Conservation (phyloP, 1,140 invertebrate species). For the Eumaeus atala region DNA sequence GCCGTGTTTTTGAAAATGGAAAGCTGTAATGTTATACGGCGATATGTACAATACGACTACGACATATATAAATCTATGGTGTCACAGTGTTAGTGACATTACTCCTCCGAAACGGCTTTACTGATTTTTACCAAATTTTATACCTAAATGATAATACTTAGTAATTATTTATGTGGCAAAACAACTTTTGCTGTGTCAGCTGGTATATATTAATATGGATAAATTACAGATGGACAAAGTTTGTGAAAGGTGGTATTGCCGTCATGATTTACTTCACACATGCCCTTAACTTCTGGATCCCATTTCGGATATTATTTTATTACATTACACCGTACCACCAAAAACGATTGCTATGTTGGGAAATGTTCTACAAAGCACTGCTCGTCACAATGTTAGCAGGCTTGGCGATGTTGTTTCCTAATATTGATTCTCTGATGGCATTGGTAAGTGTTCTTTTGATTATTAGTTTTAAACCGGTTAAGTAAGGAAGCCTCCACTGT, state of each 20-base stretch:
- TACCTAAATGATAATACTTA: too few species aligned
- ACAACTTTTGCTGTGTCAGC: too few species aligned
- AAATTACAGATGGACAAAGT: conserved; percentile 41
- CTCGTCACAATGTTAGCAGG: conserved; percentile 33
- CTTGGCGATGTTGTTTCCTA: conserved; percentile 47
- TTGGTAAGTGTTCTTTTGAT: conserved; percentile 39
- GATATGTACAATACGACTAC: too few species aligned
- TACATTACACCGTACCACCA: conserved; percentile 34
- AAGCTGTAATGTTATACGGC: too few species aligned
- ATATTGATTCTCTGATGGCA: conserved; percentile 51
- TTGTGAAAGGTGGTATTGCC: conserved; percentile 43
- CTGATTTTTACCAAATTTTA: too few species aligned
- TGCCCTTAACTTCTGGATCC: conserved; percentile 53
- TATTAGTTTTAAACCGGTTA: not conserved
- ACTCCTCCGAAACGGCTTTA: too few species aligned
- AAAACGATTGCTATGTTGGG: conserved; percentile 33
- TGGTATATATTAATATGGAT: too few species aligned
- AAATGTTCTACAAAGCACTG: conserved; percentile 39
- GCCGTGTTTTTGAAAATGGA: too few species aligned
- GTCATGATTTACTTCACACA: conserved; percentile 56
- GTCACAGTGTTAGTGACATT: too few species aligned
- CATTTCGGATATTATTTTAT: conserved; percentile 45
- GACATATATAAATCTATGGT: too few species aligned
- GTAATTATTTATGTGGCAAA: too few species aligned
- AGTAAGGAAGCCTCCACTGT: not conserved